Evolutionary conservation across 2,113 vertebrate species (phyloP).

Genomic region (Amblyornis subalaris): DNA sequence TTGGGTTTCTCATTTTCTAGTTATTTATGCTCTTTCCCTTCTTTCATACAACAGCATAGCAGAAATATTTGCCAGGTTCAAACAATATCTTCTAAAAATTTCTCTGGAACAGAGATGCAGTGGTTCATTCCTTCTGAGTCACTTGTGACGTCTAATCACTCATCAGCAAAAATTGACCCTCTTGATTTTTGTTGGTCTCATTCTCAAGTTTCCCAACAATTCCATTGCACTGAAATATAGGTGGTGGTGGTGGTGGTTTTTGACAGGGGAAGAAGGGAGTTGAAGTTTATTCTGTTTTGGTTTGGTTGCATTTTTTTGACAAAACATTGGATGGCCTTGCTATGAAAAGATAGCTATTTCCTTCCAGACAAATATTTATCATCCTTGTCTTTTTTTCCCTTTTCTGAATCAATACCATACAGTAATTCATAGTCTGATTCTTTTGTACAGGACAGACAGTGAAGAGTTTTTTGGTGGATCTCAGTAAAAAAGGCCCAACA

Average conservation of each 20-base stretch:
- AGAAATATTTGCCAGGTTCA: background rate
- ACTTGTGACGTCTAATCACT: background rate
- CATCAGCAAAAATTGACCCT: background rate
- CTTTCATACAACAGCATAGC: background rate
- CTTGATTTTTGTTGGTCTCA: background rate
- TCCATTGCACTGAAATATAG: background rate
- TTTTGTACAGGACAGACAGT: background rate
- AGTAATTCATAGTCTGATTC: background rate
- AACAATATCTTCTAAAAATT: background rate
- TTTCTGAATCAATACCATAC: background rate
- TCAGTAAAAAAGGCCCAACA: background rate
- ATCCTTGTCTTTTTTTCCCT: background rate
- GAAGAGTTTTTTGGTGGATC: background rate
- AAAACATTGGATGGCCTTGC: background rate
- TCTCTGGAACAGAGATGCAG: background rate
- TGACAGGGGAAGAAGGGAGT: background rate
- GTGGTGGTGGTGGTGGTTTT: no score
- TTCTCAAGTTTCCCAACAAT: background rate
- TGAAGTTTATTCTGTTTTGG: background rate
- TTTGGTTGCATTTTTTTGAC: background rate
- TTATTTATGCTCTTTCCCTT: background rate
- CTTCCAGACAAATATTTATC: background rate
- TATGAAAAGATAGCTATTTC: background rate
- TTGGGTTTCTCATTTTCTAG: background rate
- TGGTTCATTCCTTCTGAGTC: background rate